Evolutionary conservation across 2,888 invertebrate genomes (phyloP).

Genomic region (Apodemia mormo): DNA sequence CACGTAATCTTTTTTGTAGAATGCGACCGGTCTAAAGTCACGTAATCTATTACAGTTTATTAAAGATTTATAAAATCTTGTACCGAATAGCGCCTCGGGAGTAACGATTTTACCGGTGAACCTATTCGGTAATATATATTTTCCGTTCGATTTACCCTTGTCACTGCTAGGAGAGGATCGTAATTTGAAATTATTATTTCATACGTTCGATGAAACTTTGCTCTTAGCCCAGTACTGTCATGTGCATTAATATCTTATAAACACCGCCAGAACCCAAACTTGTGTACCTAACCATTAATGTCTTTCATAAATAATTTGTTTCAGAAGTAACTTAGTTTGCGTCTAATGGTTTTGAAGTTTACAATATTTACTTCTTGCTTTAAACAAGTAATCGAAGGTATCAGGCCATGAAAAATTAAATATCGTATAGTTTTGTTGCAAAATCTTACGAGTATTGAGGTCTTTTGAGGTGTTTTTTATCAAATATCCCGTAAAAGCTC

Average conservation of each 20-base stretch:
- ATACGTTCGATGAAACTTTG: slow-evolving; percentile 9
- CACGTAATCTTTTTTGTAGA: neutral
- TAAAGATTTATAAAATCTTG: slow-evolving; percentile 14
- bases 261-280: neutral
- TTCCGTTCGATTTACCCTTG: slow-evolving; percentile 7
- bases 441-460: too few relatives aligned
- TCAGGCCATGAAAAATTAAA: too few relatives aligned
- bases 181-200: slow-evolving; percentile 10
- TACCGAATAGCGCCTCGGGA: neutral
- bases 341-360: neutral
- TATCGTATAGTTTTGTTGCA: too few relatives aligned
- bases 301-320: neutral
- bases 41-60: slow-evolving; percentile 17
- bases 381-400: too few relatives aligned
- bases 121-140: slow-evolving; percentile 5
- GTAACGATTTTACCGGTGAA: neutral
- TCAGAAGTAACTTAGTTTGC: neutral
- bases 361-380: too few relatives aligned
- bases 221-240: neutral
- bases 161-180: neutral
- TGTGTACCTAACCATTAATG: neutral
- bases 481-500: too few relatives aligned
- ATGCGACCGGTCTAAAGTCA: neutral
- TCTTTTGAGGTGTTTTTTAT: too few relatives aligned
- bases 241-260: slow-evolving; percentile 1